Percentiles rank a stretch among this genome's conserved stretches.
Conservation (phyloP, 1,140 invertebrate species). For the Saccostrea echinata region DNA sequence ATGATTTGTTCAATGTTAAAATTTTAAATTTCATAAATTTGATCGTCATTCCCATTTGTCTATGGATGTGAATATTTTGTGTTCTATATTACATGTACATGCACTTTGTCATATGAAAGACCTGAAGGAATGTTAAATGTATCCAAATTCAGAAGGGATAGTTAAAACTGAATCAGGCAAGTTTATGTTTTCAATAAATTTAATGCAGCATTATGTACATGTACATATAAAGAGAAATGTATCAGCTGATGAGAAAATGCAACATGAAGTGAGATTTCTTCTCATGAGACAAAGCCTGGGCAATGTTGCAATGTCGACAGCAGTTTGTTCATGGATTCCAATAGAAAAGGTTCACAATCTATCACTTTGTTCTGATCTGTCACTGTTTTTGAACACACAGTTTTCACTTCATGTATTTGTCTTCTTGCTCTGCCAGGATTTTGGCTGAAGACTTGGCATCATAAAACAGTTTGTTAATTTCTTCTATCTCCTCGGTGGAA, state of each 20-base stretch:
- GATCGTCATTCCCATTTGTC: too few species aligned
- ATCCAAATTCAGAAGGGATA: too few species aligned
- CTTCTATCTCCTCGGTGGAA: slow-evolving; percentile 85
- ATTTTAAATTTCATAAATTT: too few species aligned
- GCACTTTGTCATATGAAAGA: too few species aligned
- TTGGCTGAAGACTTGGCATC: slow-evolving; percentile 98
- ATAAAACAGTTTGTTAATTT: slow-evolving; percentile 92
- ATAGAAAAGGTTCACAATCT: neutral
- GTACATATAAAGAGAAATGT: neutral
- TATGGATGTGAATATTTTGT: too few species aligned
- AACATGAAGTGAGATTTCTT: slow-evolving; percentile 23
- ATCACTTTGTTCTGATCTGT: neutral
- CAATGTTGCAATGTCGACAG: neutral
- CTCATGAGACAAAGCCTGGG: neutral
- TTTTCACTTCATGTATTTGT: slow-evolving; percentile 91
- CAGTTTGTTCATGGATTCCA: neutral
- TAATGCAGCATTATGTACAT: neutral
- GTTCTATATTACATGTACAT: too few species aligned
- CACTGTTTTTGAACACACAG: neutral
- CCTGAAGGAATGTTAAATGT: too few species aligned
- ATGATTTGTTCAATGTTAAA: too few species aligned
- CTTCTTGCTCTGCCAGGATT: slow-evolving; percentile 92
- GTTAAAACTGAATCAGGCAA: too few species aligned
- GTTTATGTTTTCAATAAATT: too few species aligned
- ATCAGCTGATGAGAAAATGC: neutral